Conservation (phyloP, 2,888 invertebrate species). For the Myopa tessellatipennis region DNA sequence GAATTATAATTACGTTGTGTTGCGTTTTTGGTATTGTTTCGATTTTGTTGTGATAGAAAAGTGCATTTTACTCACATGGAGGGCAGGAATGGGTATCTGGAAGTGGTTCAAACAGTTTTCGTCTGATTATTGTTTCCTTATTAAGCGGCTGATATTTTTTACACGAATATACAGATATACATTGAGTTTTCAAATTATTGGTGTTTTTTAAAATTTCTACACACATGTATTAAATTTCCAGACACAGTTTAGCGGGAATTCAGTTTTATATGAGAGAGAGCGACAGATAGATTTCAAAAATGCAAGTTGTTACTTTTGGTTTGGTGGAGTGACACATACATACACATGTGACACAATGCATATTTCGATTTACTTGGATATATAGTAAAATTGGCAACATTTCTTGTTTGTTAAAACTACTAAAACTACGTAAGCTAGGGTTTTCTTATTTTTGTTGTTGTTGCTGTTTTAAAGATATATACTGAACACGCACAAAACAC, state of each 20-base stretch:
- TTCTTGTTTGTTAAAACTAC: slow-evolving; percentile 15
- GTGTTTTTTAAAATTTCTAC: neutral
- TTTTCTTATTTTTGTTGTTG: slow-evolving; percentile 13
- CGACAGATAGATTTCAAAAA: neutral
- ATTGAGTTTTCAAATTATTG: neutral
- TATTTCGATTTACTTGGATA: neutral
- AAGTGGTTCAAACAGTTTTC: slow-evolving; percentile 31
- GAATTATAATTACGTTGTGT: slow-evolving; percentile 18
- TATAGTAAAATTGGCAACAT: slow-evolving; percentile 26
- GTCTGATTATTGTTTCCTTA: slow-evolving; percentile 28
- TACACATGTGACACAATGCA: neutral
- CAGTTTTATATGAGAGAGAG: neutral
- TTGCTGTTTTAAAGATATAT: slow-evolving; percentile 7
- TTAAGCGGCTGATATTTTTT: slow-evolving; percentile 15
- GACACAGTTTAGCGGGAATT: neutral
- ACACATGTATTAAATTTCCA: neutral
- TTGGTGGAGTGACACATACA: neutral
- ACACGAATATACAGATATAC: slow-evolving; percentile 35
- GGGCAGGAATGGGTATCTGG: slow-evolving; percentile 63
- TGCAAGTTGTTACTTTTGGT: slow-evolving; percentile 14
- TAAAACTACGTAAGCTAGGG: slow-evolving; percentile 6
- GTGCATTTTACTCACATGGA: slow-evolving; percentile 52
- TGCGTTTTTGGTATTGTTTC: slow-evolving; percentile 29
- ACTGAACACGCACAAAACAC: slow-evolving; percentile 31
- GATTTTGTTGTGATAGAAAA: slow-evolving; percentile 37